phyloP scores from a whole-genome alignment of 2,888 invertebrate genomes.

The Osedax frankpressi region DNA sequence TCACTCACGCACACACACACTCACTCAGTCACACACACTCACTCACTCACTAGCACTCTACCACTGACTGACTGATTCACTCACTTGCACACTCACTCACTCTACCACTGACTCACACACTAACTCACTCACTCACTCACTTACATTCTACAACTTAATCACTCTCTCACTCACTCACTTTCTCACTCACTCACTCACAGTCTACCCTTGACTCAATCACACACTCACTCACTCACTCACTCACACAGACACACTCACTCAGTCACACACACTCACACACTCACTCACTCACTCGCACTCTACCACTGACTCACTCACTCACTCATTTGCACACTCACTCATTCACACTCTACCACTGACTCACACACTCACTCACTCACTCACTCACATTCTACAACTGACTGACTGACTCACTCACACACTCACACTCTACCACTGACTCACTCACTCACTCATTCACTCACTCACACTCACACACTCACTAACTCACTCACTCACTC shows the following conservation, averaged over 20 bases:
- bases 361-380: background rate
- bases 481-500: background rate
- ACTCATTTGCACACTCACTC: background rate
- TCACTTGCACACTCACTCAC: background rate
- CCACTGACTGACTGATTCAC: background rate
- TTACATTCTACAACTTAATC: too few species aligned
- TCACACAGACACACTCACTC: background rate
- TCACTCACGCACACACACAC: conserved; percentile 11
- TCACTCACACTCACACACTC: background rate
- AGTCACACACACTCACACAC: background rate
- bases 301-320: background rate
- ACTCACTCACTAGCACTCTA: background rate
- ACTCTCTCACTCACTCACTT: background rate
- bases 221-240: background rate
- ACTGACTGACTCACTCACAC: too few species aligned
- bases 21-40: background rate
- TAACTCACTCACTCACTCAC: too few species aligned
- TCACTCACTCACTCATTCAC: background rate
- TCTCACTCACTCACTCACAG: background rate
- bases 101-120: background rate
- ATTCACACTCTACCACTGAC: background rate
- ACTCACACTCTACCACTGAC: background rate
- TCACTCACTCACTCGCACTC: background rate
- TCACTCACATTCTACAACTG: background rate
- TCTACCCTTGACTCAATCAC: conserved; percentile 27